A percentile compares a stretch with the other conserved stretches of the same genome.
Evolutionary conservation across 2,888 invertebrate species (phyloP).

Genomic region (Pandemis heparana): DNA sequence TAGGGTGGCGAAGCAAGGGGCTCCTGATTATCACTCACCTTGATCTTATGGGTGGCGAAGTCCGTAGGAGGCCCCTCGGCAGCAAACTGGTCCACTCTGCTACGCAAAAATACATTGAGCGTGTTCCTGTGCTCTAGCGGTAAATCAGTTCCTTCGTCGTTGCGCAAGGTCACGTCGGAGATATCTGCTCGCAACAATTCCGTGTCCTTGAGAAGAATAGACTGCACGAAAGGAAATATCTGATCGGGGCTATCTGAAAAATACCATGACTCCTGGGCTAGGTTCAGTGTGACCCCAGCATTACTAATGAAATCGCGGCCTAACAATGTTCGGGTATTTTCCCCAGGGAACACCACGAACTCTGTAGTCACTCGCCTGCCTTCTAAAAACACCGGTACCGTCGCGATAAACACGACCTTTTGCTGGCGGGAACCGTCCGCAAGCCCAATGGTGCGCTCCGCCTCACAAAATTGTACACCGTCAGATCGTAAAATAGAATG

Average conservation of each 20-base stretch:
- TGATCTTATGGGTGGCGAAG: slow-evolving; percentile 1
- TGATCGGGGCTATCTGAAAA: neutral
- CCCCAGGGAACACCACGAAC: slow-evolving; percentile 15
- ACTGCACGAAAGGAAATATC: slow-evolving; percentile 1
- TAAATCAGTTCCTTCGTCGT: slow-evolving; percentile 6
- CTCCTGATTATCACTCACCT: slow-evolving; percentile 15
- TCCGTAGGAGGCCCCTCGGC: neutral
- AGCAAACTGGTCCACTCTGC: slow-evolving; percentile 4
- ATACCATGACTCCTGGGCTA: neutral
- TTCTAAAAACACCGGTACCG: neutral
- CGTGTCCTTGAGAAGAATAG: neutral
- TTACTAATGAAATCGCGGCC: neutral
- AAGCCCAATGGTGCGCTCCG: slow-evolving; percentile 6
- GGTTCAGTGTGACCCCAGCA: neutral
- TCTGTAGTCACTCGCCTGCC: neutral
- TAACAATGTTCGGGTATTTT: slow-evolving; percentile 1
- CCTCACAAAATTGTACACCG: too few relatives aligned
- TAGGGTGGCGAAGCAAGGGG: slow-evolving; percentile 8
- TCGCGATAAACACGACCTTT: neutral
- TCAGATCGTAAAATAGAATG: too few relatives aligned
- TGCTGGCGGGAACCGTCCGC: slow-evolving; percentile 13
- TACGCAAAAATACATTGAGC: slow-evolving; percentile 5
- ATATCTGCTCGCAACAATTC: slow-evolving; percentile 9
- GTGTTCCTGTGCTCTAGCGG: neutral
- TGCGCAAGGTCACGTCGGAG: slow-evolving; percentile 12